A percentile compares a stretch with the other conserved stretches of the same genome.
These are phyloP conservation scores for Empidonax alnorum DNA, from an alignment of 2,113 vertebrate genomes.

Conservation along the genomic window DNA sequence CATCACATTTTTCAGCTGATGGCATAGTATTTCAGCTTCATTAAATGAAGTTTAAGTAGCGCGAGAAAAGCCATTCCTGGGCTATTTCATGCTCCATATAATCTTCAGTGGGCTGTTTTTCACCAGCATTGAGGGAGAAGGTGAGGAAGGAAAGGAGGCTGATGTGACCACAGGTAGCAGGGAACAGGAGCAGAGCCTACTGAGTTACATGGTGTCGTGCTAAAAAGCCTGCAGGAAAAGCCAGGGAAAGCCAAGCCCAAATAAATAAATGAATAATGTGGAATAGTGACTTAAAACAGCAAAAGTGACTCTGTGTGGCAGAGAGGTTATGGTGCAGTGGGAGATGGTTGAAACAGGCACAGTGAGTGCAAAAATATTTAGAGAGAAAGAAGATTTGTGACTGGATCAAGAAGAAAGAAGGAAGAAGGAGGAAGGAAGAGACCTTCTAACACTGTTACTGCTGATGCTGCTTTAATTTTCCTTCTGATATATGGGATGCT, in stretches of 20 bases:
- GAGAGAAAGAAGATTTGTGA: neutral
- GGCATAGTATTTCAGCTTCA: constrained; percentile 68
- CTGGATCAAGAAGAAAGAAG: neutral
- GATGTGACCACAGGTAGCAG: neutral
- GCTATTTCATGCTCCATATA: constrained; percentile 72
- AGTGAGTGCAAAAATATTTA: neutral
- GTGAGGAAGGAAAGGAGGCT: constrained; percentile 9
- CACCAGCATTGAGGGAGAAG: constrained; percentile 1
- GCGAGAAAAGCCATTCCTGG: constrained; percentile 51
- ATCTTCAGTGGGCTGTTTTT: constrained; percentile 52
- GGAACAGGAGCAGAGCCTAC: neutral
- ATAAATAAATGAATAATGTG: neutral
- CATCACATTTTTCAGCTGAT: constrained; percentile 63
- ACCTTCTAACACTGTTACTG: neutral
- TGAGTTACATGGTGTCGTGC: neutral
- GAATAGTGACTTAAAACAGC: neutral
- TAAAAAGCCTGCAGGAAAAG: neutral
- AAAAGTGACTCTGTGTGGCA: neutral
- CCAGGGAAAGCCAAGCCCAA: neutral
- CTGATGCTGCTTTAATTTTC: neutral
- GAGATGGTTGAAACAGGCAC: neutral
- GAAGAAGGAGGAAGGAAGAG: neutral
- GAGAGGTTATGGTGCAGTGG: neutral
- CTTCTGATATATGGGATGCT: neutral
- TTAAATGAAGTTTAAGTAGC: constrained; percentile 70